Percentiles rank a stretch among this genome's conserved stretches.
Evolutionary conservation across 1,140 invertebrate species (phyloP).

Genomic region (Microplitis demolitor): DNA sequence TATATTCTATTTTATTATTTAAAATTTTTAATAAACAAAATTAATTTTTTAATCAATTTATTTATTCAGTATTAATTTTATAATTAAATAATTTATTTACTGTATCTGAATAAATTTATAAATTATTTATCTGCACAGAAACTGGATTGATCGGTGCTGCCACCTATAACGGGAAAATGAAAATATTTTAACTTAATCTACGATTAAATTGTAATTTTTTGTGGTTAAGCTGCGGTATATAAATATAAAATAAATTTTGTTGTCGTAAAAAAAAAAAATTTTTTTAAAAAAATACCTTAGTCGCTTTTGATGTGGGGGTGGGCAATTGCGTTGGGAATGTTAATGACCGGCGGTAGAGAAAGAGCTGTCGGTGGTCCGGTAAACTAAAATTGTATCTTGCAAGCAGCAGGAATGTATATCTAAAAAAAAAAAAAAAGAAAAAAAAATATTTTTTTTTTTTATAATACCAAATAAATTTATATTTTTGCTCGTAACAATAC

Average conservation of each 20-base stretch:
- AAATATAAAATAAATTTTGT: background rate
- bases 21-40: no score
- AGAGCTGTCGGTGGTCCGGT: constrained; percentile 44
- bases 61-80: no score
- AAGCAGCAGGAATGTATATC: constrained; percentile 7
- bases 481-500: no score
- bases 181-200: background rate
- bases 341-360: constrained; percentile 41
- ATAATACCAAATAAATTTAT: no score
- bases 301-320: constrained; percentile 43
- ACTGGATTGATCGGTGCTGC: constrained; percentile 39
- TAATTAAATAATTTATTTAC: no score
- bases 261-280: constrained; percentile 41
- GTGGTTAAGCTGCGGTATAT: background rate
- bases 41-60: no score
- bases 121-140: background rate
- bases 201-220: background rate
- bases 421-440: no score
- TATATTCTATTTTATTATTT: no score
- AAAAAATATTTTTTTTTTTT: no score
- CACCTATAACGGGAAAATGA: constrained; percentile 25
- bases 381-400: constrained; percentile 42
- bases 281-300: constrained; percentile 26
- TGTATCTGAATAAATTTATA: no score
- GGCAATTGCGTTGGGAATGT: constrained; percentile 55